These are phyloP conservation scores for Zoanthus solanderi DNA, from an alignment of 92 coral and sea anemone genomes.

Conservation along the genomic window DNA sequence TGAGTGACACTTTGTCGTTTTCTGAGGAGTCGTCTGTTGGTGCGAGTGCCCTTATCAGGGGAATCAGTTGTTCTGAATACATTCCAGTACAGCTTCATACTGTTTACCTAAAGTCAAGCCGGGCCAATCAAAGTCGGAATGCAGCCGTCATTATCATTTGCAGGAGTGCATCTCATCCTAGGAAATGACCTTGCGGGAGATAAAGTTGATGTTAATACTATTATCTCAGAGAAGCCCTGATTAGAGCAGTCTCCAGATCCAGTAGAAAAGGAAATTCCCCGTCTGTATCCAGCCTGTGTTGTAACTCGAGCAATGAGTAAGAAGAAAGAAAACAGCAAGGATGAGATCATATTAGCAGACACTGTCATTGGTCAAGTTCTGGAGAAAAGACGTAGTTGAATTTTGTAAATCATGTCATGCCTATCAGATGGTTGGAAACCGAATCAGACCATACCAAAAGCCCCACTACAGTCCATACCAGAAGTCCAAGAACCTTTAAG, in stretches of 20 bases:
- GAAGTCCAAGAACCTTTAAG: too few relatives aligned
- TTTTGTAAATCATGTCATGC: too few relatives aligned
- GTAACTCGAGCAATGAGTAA: conserved; percentile 61
- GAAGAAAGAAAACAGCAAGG: background rate
- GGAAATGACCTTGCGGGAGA: conserved; percentile 59
- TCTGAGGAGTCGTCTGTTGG: conserved; percentile 38
- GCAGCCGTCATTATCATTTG: conserved; percentile 13
- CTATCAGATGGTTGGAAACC: too few relatives aligned
- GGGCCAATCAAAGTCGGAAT: conserved; percentile 48
- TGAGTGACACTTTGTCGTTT: conserved; percentile 53
- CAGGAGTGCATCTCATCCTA: conserved; percentile 45
- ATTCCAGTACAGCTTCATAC: conserved; percentile 54
- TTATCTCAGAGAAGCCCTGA: conserved; percentile 11
- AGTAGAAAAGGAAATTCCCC: conserved; percentile 33
- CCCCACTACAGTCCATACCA: too few relatives aligned
- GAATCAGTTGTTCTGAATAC: conserved; percentile 29
- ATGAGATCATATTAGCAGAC: conserved; percentile 27
- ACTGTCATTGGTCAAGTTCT: conserved; percentile 5
- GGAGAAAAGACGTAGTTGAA: background rate
- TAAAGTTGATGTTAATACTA: background rate
- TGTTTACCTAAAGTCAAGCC: conserved; percentile 36
- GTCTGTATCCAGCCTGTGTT: conserved; percentile 56
- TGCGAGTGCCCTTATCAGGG: conserved; percentile 50
- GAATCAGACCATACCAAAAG: too few relatives aligned
- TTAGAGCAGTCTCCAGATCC: conserved; percentile 7